Evolutionary conservation across 2,797 vertebrate genomes (phyloP).

Genomic region (Pempheris klunzingeri): DNA sequence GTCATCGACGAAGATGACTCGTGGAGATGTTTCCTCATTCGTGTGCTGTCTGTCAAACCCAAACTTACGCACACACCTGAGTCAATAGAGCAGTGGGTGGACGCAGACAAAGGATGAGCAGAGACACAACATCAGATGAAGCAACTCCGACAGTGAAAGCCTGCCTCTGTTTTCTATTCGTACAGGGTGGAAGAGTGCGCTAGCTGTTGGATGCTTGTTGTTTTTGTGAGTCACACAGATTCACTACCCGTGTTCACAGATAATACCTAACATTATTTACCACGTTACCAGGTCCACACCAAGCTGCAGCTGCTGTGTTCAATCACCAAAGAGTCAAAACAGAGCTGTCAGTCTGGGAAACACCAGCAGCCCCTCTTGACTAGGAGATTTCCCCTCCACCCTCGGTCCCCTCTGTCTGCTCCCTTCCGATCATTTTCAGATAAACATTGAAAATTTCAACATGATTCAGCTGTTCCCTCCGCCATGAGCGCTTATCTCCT

Average conservation of each 20-base stretch:
- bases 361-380: slow-evolving; percentile 57
- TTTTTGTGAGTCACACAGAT: slow-evolving; percentile 67
- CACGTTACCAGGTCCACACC: slow-evolving; percentile 57
- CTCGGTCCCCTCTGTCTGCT: slow-evolving; percentile 57
- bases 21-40: slow-evolving; percentile 64
- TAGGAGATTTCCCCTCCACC: slow-evolving; percentile 52
- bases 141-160: slow-evolving; percentile 21
- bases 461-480: slow-evolving; percentile 77
- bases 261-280: slow-evolving; percentile 64
- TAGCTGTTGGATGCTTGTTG: slow-evolving; percentile 49
- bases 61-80: slow-evolving; percentile 60
- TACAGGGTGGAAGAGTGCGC: slow-evolving; percentile 42
- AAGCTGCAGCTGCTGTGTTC: slow-evolving; percentile 70
- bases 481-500: slow-evolving; percentile 69
- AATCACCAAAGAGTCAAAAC: slow-evolving; percentile 75
- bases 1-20: slow-evolving; percentile 48
- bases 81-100: slow-evolving; percentile 64
- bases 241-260: slow-evolving; percentile 39
- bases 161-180: slow-evolving; percentile 2
- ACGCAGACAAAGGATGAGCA: slow-evolving; percentile 40
- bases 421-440: slow-evolving; percentile 46
- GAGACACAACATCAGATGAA: slow-evolving; percentile 60
- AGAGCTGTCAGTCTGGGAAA: slow-evolving; percentile 65
- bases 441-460: slow-evolving; percentile 72
- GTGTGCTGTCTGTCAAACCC: slow-evolving; percentile 9